phyloP scores from a whole-genome alignment of 2,888 invertebrate genomes.

The Eupithecia subumbrata region DNA sequence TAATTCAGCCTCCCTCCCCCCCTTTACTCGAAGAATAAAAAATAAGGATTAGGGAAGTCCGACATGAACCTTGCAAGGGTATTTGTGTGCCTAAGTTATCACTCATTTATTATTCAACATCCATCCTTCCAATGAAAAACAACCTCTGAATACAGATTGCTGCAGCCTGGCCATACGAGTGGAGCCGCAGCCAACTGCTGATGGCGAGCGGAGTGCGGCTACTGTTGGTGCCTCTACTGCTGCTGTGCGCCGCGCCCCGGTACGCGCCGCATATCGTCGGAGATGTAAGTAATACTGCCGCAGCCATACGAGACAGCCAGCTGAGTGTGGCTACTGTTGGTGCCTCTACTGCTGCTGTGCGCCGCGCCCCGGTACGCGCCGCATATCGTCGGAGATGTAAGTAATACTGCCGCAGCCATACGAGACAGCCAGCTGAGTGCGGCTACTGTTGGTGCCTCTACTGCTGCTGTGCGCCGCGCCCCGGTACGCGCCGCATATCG shows the following conservation, averaged over 20 bases:
- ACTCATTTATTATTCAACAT: not conserved
- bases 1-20: no score
- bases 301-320: slow-evolving; percentile 88
- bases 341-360: slow-evolving; percentile 92
- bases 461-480: slow-evolving; percentile 93
- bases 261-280: slow-evolving; percentile 88
- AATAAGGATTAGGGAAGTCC: not conserved
- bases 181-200: slow-evolving; percentile 91
- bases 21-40: no score
- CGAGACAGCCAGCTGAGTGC: slow-evolving; percentile 87
- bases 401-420: slow-evolving; percentile 78
- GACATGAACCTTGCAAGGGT: not conserved
- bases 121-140: not conserved
- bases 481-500: slow-evolving; percentile 88
- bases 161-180: slow-evolving; percentile 91
- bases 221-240: slow-evolving; percentile 90
- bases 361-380: slow-evolving; percentile 91
- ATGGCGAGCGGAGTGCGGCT: slow-evolving; percentile 89
- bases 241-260: slow-evolving; percentile 92
- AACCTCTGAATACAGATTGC: slow-evolving; percentile 82
- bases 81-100: not conserved
- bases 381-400: slow-evolving; percentile 85
- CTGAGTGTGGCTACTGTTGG: slow-evolving; percentile 88
- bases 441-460: slow-evolving; percentile 91
- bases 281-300: slow-evolving; percentile 72